Evolutionary conservation across 2,113 vertebrate species (phyloP).

Genomic region (Rallus limicola): DNA sequence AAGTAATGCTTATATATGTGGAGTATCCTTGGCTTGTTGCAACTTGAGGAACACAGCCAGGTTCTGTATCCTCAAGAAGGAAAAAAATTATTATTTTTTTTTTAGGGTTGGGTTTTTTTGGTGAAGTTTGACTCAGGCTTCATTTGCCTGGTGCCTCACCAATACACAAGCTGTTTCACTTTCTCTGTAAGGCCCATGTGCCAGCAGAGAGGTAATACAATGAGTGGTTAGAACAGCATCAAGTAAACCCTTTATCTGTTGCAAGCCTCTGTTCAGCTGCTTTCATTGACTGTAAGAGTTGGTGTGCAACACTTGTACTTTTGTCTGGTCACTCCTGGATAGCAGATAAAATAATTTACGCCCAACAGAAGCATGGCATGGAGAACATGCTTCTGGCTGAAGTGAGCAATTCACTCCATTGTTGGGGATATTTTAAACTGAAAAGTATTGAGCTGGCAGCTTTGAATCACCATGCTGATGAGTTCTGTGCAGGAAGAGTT

Average conservation of each 20-base stretch:
- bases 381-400: background rate
- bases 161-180: background rate
- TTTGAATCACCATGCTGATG: background rate
- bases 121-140: background rate
- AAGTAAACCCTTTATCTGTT: background rate
- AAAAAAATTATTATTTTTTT: background rate
- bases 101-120: background rate
- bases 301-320: background rate
- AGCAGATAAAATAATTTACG: background rate
- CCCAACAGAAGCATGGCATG: background rate
- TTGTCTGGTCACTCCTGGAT: background rate
- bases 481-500: background rate
- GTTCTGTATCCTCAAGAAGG: background rate
- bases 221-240: background rate
- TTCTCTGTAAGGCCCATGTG: rapidly evolving
- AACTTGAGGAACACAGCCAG: rapidly evolving
- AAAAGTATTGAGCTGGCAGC: background rate
- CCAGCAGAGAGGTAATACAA: background rate
- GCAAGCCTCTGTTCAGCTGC: background rate
- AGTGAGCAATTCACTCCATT: background rate
- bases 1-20: background rate
- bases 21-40: background rate
- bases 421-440: background rate
- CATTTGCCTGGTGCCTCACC: background rate
- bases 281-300: background rate